A percentile compares a stretch with the other conserved stretches of the same genome.
Conservation (phyloP, 2,113 vertebrate species). For the Micronycteris hirsuta region DNA sequence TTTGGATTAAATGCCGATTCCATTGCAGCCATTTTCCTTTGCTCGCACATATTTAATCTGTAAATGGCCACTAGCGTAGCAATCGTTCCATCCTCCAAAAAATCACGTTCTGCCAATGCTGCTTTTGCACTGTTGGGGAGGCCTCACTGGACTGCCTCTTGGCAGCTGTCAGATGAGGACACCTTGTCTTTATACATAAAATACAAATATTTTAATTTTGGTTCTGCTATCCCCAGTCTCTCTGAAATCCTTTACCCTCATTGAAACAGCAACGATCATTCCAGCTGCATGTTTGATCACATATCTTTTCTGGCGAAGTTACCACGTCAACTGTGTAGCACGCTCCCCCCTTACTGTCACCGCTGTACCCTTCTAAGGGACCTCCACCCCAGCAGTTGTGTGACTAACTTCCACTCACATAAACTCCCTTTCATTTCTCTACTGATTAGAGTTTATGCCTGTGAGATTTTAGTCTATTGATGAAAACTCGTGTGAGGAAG, state of each 20-base stretch:
- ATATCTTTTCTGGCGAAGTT: neutral
- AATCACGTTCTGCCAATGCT: neutral
- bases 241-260: neutral
- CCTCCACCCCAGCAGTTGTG: neutral
- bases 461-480: neutral
- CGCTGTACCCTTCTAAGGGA: neutral
- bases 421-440: neutral
- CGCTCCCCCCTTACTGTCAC: fast-evolving
- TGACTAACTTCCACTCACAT: neutral
- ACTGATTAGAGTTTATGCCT: neutral
- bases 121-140: neutral
- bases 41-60: neutral
- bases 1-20: neutral
- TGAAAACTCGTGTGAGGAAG: neutral
- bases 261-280: neutral
- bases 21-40: neutral
- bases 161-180: neutral
- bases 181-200: neutral
- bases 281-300: neutral
- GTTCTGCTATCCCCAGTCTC: neutral
- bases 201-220: neutral
- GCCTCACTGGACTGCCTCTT: neutral
- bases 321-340: too few relatives aligned
- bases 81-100: neutral
- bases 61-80: neutral